Evolutionary conservation across 2,797 vertebrate genomes (phyloP), one percentile per base, ranked within the genome.

Genomic region (Myripristis murdjan): DNA sequence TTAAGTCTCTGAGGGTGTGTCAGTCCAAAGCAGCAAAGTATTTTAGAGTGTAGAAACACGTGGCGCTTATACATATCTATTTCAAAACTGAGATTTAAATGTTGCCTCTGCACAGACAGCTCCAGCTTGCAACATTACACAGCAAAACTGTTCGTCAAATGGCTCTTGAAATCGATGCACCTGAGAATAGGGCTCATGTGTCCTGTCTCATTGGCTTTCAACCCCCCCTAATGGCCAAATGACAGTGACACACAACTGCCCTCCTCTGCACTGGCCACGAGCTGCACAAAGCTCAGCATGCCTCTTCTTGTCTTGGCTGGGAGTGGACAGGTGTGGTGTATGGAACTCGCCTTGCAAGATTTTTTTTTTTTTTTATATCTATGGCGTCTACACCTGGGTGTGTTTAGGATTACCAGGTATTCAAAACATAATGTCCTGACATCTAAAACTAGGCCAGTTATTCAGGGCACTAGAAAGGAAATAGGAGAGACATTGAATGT

Each of bases 181-280:
- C 10, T 6, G 9, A 8, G 5, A 31, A 28, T 1, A 1, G 2
- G 12, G 3, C 18, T 51, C 12, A 9, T 8, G 7, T 18, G 11
- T 12, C 15, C 10, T 69, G n/a, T 68, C 1, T n/a, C 41, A 4
- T n/a, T 10, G 78, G 56, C 57, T 65, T 69, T 61, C 10, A 57
- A 8, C 78, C 46, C 85, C 77, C 71, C 66, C 53, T 24, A 26
- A 23, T 53, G 90, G 79, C 51, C 46, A 82, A 66, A 59, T 5
- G 24, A 33, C 11, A 44, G 64, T 5, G 87, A 67, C 9, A 56
- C 87, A 78, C 0, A 4, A 1, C n/a, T 46, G n/a, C 18, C 18
- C 4, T 46, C 14, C 10, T 41, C 6, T 18, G 16, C n/a, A 18
- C 43, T 46, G 43, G 16, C 43, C 18, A 6, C 46, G 16, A 39